Percentiles rank a stretch among this genome's conserved stretches.
Conservation (phyloP, 2,797 vertebrate species). For the Halcyon smyrnensis region DNA sequence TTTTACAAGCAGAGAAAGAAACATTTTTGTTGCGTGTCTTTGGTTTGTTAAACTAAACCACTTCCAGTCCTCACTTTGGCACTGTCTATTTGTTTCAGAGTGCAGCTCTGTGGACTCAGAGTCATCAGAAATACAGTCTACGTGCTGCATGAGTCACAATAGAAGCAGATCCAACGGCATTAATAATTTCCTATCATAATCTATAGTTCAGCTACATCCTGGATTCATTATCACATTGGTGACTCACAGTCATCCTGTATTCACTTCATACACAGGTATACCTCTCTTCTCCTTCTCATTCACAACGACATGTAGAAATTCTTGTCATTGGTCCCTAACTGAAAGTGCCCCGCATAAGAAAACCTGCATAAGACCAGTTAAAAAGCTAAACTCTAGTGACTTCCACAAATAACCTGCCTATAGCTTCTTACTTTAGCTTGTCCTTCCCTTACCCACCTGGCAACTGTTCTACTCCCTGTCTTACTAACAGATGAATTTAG, state of each 20-base stretch:
- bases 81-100: not conserved
- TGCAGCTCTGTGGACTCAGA: not conserved
- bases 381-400: not conserved
- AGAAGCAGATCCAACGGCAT: not conserved
- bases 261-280: not conserved
- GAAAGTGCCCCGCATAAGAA: not conserved
- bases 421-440: not conserved
- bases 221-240: not conserved
- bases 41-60: not conserved
- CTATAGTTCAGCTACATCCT: not conserved
- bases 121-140: not conserved
- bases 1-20: not conserved
- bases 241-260: not conserved
- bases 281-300: not conserved
- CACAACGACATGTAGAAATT: not conserved
- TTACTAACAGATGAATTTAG: not conserved
- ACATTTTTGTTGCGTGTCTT: not conserved
- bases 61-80: not conserved
- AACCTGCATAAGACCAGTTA: not conserved
- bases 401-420: not conserved
- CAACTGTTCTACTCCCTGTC: not conserved
- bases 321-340: not conserved
- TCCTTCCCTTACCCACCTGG: not conserved
- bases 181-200: slow-evolving; percentile 31
- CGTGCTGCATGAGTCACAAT: not conserved